Conservation (phyloP, 2,797 vertebrate genomes). For the Urocyon cinereoargenteus region DNA sequence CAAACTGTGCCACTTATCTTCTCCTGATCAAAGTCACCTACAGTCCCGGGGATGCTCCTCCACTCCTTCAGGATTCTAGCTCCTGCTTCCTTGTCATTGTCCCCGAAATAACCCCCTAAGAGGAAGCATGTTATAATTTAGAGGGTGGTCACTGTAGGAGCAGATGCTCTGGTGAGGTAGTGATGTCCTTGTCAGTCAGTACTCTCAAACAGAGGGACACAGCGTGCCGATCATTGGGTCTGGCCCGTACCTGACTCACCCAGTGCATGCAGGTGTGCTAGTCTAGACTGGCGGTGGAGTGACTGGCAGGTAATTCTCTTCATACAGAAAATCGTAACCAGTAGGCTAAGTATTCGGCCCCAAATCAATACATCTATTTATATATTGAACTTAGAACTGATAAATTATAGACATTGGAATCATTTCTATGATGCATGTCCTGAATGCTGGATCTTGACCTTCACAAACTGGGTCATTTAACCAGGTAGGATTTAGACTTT, state of each 20-base stretch:
- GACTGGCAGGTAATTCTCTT: background rate
- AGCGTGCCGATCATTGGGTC: background rate
- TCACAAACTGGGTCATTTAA: slow-evolving; percentile 23
- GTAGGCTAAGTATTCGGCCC: background rate
- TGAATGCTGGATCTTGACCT: background rate
- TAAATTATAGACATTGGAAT: background rate
- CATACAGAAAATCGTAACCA: background rate
- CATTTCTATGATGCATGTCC: background rate
- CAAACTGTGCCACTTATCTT: background rate
- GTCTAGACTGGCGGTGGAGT: background rate
- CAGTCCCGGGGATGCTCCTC: background rate
- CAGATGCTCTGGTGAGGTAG: background rate
- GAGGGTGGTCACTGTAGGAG: background rate
- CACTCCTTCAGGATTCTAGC: background rate
- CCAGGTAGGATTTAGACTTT: no score
- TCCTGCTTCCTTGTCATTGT: background rate
- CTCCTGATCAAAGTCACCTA: background rate
- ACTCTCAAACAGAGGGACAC: background rate
- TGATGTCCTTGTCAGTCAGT: background rate
- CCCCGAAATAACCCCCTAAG: background rate
- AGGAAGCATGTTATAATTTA: background rate
- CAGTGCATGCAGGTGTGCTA: background rate
- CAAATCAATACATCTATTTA: background rate
- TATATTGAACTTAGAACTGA: background rate
- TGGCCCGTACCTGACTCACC: background rate